Evolutionary conservation across 2,888 invertebrate species (phyloP).

Genomic region (Perithous albicinctus): DNA sequence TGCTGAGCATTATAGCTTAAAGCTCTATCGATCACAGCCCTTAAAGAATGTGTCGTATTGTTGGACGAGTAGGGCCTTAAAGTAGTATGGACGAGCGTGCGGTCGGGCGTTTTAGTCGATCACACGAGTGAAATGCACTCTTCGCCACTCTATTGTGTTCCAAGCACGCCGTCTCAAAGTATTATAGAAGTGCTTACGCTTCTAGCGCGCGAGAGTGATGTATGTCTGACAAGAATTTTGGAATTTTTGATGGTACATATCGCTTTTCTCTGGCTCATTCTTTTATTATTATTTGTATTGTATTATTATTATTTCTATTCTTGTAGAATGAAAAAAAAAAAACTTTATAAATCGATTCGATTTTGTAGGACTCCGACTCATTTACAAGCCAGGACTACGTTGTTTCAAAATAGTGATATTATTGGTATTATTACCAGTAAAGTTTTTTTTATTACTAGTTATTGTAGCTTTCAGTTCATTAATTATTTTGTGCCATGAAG

Average conservation of each 20-base stretch:
- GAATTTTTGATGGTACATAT: not conserved
- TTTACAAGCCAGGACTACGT: too few species aligned
- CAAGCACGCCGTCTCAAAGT: conserved; percentile 43
- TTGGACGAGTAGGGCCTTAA: conserved; percentile 54
- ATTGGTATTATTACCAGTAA: too few species aligned
- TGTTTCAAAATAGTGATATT: too few species aligned
- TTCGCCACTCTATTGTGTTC: conserved; percentile 49
- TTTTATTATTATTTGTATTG: not conserved
- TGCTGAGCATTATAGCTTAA: not conserved
- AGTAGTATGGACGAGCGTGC: conserved; percentile 44
- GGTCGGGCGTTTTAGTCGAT: conserved; percentile 58
- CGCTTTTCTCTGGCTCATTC: too few species aligned
- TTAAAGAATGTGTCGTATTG: conserved; percentile 65
- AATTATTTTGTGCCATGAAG: too few species aligned
- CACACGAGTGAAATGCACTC: conserved; percentile 61
- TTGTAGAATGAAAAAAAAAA: too few species aligned
- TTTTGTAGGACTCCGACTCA: too few species aligned
- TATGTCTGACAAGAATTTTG: conserved; percentile 5
- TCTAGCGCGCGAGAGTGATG: conserved; percentile 6
- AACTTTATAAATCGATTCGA: too few species aligned
- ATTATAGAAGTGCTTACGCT: conserved; percentile 51
- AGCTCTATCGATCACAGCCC: conserved; percentile 64
- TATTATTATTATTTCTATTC: too few species aligned
- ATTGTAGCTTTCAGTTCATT: too few species aligned
- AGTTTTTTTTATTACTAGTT: too few species aligned